Conservation (phyloP, 2,888 invertebrate species). For the Enchytraeus crypticus region DNA sequence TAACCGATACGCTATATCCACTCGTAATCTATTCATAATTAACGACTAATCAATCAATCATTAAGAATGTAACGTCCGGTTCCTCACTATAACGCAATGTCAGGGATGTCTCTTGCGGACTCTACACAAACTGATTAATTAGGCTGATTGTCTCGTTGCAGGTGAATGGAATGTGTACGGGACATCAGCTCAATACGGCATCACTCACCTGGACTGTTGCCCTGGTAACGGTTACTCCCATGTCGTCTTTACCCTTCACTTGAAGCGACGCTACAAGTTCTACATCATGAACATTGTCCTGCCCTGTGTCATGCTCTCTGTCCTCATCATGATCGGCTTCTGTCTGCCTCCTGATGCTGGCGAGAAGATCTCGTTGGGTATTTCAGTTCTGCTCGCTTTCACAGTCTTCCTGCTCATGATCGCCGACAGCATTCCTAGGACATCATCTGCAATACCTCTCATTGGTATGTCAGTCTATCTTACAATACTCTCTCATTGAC, state of each 20-base stretch:
- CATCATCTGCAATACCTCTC: conserved; percentile 27
- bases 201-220: conserved; percentile 21
- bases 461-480: conserved; percentile 29
- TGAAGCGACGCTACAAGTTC: conserved; percentile 22
- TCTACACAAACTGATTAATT: no score
- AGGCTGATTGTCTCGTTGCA: conserved; percentile 16
- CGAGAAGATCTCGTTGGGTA: conserved; percentile 29
- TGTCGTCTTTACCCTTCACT: conserved; percentile 25
- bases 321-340: conserved; percentile 27
- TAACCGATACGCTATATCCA: no score
- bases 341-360: conserved; percentile 26
- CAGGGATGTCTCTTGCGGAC: no score
- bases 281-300: conserved; percentile 30
- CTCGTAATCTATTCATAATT: no score
- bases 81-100: no score
- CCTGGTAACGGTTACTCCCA: conserved; percentile 24
- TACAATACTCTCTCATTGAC: no score
- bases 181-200: conserved; percentile 20
- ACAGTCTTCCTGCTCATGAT: conserved; percentile 30
- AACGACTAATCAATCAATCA: no score
- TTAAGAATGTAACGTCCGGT: no score
- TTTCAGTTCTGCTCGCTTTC: conserved; percentile 29
- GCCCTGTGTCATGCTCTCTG: conserved; percentile 28
- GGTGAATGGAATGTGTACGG: conserved; percentile 26
- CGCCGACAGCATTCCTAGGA: conserved; percentile 28